Percentiles rank a stretch among this genome's conserved stretches.
These are phyloP conservation scores for Drosophila birchii DNA, from an alignment of 2,888 invertebrate genomes.

Conservation along the genomic window DNA sequence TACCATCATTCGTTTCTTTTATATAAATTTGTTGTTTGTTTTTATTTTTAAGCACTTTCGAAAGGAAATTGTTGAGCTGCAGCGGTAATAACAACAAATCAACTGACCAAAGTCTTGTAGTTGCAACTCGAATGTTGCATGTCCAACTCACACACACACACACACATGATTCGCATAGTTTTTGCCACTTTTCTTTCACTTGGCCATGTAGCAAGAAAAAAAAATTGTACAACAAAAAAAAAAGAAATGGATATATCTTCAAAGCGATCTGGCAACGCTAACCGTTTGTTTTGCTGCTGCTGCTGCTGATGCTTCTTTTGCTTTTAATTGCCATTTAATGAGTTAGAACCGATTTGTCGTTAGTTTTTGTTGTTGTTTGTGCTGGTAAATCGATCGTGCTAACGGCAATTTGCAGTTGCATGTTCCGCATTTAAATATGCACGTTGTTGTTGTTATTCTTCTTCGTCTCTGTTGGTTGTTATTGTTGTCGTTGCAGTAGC, in stretches of 20 bases:
- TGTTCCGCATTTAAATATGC: slow-evolving; percentile 34
- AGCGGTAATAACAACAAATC: slow-evolving; percentile 21
- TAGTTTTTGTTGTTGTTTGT: slow-evolving; percentile 31
- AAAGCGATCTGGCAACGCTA: slow-evolving; percentile 39
- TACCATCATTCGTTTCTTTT: slow-evolving; percentile 33
- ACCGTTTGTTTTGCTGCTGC: slow-evolving; percentile 31
- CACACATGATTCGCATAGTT: slow-evolving; percentile 45
- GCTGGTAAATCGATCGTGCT: slow-evolving; percentile 32
- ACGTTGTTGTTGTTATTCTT: slow-evolving; percentile 30
- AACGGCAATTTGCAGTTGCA: slow-evolving; percentile 54
- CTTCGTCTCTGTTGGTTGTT: slow-evolving; percentile 10
- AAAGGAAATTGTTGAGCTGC: slow-evolving; percentile 60
- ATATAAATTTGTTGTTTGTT: slow-evolving; percentile 15
- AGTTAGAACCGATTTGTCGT: slow-evolving; percentile 33
- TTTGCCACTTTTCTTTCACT: slow-evolving; percentile 60
- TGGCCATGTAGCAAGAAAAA: slow-evolving; percentile 13
- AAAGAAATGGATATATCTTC: background rate
- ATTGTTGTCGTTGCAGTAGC: slow-evolving; percentile 15
- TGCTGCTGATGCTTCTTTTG: slow-evolving; percentile 24
- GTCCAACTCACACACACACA: slow-evolving; percentile 47
- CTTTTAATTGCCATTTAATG: slow-evolving; percentile 59
- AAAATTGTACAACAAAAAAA: slow-evolving; percentile 4
- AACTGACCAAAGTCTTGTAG: slow-evolving; percentile 36
- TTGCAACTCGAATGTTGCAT: slow-evolving; percentile 58
- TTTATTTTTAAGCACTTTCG: slow-evolving; percentile 66